Evolutionary conservation across 2,888 invertebrate genomes (phyloP), one percentile per base, ranked within the genome.

Genomic region (Aquatica leii): DNA sequence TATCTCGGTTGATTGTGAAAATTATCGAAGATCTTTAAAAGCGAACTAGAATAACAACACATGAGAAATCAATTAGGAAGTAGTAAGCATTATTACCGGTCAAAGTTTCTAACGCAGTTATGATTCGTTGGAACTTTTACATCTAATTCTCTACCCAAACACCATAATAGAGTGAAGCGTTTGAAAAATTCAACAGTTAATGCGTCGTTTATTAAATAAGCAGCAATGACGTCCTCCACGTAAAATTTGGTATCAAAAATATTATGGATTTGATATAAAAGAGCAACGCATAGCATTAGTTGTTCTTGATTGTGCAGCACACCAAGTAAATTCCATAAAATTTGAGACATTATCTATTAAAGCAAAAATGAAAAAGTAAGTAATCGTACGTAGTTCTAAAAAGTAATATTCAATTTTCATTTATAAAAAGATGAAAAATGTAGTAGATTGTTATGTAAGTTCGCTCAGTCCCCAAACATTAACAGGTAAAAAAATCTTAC

Each of bases 221-320:
- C 70, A 3, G 87, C 89, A 51, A 92, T 89, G 0, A 91, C 86
- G 64, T 89, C 86, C 76, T 93, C 92, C 50, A 92, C 92, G n/a
- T 85, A 80, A 3, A 81, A 70, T 80, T 84, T 73, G 82, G 78
- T 77, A 74, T 71, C 86, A 82, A 71, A 90, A 79, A 86, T 87
- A 73, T 92, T 91, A 77, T 94, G 94, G 41, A 95, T 83, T 74
- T 91, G 90, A 75, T 92, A 89, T 1, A 95, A 82, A 14, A 95
- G 79, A 43, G 90, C 89, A 4, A 91, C 89, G 68, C 88, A 87
- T 50, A 84, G 80, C 72, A 88, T 82, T 56, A 85, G 82, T 72
- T 88, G 88, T 66, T 84, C 84, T 58, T 84, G 82, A 37, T 87
- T 84, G 14, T 82, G 83, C 53, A 85, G 78, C 57, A 83, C 82